These are phyloP conservation scores for Ischnura elegans DNA, from an alignment of 2,888 invertebrate genomes.

Conservation along the genomic window DNA sequence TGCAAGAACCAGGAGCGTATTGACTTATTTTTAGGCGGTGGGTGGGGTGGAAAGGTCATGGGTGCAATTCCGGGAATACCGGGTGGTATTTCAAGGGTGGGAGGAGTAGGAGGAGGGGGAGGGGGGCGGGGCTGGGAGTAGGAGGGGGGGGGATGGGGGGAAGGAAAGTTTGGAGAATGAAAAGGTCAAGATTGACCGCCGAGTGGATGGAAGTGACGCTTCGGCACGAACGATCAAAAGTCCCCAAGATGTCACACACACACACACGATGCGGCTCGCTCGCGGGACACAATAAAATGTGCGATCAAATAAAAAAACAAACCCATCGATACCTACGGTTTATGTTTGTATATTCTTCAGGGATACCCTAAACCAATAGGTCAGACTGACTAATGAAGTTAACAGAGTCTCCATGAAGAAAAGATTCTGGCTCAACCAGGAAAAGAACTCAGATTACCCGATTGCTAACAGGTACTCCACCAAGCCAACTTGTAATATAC, in stretches of 20 bases:
- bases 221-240: slow-evolving; percentile 15
- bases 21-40: slow-evolving; percentile 67
- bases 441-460: no score
- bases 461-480: no score
- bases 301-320: no score
- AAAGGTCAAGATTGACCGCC: slow-evolving; percentile 66
- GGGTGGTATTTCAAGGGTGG: slow-evolving; percentile 66
- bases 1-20: slow-evolving; percentile 66
- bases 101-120: slow-evolving; percentile 10
- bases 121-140: slow-evolving; percentile 18
- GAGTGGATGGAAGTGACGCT: slow-evolving; percentile 45
- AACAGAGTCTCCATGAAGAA: no score
- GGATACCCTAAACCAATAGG: no score
- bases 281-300: neutral
- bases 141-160: neutral
- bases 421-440: no score
- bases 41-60: slow-evolving; percentile 67
- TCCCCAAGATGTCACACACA: slow-evolving; percentile 36
- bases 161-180: slow-evolving; percentile 64
- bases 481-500: no score
- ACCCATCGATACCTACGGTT: no score
- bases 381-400: no score
- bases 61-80: slow-evolving; percentile 64
- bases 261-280: slow-evolving; percentile 16
- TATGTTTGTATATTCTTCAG: no score